Conservation (phyloP, 2,797 vertebrate species). For the Craterocephalus amniculus region DNA sequence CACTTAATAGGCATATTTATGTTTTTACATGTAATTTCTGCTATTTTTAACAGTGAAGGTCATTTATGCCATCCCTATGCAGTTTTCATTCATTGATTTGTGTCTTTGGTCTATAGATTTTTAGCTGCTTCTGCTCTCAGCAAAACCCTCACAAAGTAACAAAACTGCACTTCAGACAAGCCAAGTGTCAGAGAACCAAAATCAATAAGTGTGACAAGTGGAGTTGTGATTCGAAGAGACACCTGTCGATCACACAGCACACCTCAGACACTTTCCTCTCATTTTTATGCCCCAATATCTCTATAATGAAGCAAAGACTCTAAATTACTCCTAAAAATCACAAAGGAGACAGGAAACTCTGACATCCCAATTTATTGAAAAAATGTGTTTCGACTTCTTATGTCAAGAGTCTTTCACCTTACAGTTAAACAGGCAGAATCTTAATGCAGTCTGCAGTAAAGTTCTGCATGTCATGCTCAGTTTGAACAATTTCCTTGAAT, state of each 20-base stretch:
- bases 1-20: too few relatives aligned
- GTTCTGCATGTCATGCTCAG: not conserved
- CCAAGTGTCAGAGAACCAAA: slow-evolving; percentile 28
- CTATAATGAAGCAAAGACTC: not conserved
- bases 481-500: not conserved
- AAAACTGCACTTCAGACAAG: slow-evolving; percentile 15
- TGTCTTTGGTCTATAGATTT: slow-evolving; percentile 17
- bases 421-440: not conserved
- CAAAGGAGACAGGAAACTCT: slow-evolving; percentile 4
- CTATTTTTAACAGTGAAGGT: slow-evolving; percentile 11
- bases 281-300: not conserved
- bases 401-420: slow-evolving; percentile 1
- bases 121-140: slow-evolving; percentile 10
- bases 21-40: not conserved
- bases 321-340: not conserved
- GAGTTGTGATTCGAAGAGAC: slow-evolving; percentile 24
- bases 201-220: slow-evolving; percentile 28
- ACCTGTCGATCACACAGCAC: slow-evolving; percentile 23
- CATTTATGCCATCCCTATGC: slow-evolving; percentile 2
- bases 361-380: not conserved
- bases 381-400: slow-evolving; percentile 4
- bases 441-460: not conserved
- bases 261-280: slow-evolving; percentile 7
- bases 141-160: slow-evolving; percentile 15
- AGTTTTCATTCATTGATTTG: slow-evolving; percentile 28